phyloP scores from a whole-genome alignment of 2,888 invertebrate genomes.

The Cyrtodaria siliqua region DNA sequence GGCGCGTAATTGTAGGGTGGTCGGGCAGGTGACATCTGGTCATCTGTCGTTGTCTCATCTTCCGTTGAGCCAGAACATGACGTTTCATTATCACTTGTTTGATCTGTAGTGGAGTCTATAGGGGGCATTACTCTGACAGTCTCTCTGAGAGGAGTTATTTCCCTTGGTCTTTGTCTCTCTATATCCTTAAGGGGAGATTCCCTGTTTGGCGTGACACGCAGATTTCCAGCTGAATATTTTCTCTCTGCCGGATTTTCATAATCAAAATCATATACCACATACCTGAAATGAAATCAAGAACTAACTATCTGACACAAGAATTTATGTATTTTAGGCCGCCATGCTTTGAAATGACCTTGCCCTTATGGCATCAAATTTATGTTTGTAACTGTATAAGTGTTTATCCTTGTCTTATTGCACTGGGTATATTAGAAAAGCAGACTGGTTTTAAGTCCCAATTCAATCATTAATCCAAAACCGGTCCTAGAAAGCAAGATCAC shows the following conservation, averaged over 20 bases:
- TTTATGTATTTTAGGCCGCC: too few relatives aligned
- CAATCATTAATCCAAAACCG: too few relatives aligned
- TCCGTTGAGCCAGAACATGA: constrained; percentile 37
- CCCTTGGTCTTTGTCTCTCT: constrained; percentile 34
- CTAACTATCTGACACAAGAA: too few relatives aligned
- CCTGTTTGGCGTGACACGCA: constrained; percentile 18
- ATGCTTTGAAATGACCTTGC: too few relatives aligned
- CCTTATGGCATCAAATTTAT: too few relatives aligned
- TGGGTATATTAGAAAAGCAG: too few relatives aligned
- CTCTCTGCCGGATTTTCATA: constrained; percentile 51
- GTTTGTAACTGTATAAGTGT: too few relatives aligned
- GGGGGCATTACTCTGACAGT: constrained; percentile 42
- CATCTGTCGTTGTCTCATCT: constrained; percentile 55
- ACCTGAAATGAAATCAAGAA: constrained; percentile 51
- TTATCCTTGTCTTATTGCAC: too few relatives aligned
- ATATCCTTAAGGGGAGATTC: constrained; percentile 52
- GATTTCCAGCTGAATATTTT: constrained; percentile 58
- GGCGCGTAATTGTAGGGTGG: constrained; percentile 25
- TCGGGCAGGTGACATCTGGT: constrained; percentile 35
- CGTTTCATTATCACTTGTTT: constrained; percentile 59
- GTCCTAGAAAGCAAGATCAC: too few relatives aligned
- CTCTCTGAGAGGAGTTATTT: constrained; percentile 52
- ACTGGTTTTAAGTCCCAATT: too few relatives aligned
- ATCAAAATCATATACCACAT: constrained; percentile 65
- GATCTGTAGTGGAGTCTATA: constrained; percentile 50